Conservation (phyloP, 2,797 vertebrate species). For the Siniperca scherzeri region DNA sequence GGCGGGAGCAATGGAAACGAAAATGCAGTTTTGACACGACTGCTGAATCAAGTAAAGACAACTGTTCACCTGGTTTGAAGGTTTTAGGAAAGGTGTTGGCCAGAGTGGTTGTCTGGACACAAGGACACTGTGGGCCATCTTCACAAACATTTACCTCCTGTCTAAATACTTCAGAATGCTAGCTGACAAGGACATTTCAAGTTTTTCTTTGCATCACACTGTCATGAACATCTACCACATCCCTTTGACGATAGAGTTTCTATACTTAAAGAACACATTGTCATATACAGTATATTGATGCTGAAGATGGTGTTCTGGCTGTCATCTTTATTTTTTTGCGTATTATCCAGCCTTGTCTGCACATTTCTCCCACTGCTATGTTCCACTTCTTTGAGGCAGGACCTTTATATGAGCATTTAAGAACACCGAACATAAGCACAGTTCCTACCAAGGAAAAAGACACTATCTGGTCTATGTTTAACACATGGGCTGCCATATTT, state of each 20-base stretch:
- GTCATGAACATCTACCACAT: background rate
- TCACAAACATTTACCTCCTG: background rate
- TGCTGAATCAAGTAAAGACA: constrained; percentile 32
- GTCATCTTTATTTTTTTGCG: background rate
- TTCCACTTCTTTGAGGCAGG: constrained; percentile 5
- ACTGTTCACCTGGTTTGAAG: constrained; percentile 14
- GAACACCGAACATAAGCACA: background rate
- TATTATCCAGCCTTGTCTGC: background rate
- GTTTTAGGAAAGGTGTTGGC: constrained; percentile 18
- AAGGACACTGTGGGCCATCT: constrained; percentile 23
- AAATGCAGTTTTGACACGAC: background rate
- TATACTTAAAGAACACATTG: background rate
- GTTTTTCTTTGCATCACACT: background rate
- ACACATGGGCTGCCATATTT: background rate
- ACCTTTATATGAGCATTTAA: background rate
- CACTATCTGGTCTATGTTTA: background rate
- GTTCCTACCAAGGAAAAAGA: background rate
- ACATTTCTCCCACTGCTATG: constrained; percentile 8
- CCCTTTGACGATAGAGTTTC: background rate
- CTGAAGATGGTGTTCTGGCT: background rate
- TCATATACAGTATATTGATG: background rate
- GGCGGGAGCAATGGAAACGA: background rate
- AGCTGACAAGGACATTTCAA: background rate
- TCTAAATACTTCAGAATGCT: background rate
- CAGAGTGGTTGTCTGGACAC: constrained; percentile 35